A percentile compares a stretch with the other conserved stretches of the same genome.
These are phyloP conservation scores for Anableps anableps DNA, from an alignment of 2,797 vertebrate genomes.

Conservation along the genomic window DNA sequence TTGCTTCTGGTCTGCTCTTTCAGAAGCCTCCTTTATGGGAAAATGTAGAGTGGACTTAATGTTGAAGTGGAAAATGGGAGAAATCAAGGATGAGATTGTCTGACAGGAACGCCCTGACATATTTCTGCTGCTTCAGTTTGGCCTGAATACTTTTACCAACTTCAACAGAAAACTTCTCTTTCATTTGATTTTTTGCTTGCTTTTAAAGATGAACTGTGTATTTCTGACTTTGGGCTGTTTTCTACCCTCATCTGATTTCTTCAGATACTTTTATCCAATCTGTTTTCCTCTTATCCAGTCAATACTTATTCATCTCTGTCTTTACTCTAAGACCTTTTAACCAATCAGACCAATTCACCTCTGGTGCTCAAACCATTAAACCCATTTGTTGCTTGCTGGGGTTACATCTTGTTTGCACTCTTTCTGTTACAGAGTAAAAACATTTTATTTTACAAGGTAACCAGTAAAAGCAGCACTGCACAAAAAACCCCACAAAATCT, in stretches of 20 bases:
- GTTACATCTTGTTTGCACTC: background rate
- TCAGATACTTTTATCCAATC: slow-evolving; percentile 13
- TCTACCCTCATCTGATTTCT: background rate
- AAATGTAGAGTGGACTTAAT: background rate
- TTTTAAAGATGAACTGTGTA: background rate
- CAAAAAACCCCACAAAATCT: too few relatives aligned
- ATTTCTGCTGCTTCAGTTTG: background rate
- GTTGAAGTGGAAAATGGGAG: background rate
- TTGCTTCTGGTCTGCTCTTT: slow-evolving; percentile 41
- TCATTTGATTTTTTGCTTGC: background rate
- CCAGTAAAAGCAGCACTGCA: background rate
- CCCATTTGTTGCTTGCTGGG: background rate
- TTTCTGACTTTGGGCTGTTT: background rate
- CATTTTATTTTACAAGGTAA: background rate
- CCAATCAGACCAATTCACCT: background rate
- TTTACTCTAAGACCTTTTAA: slow-evolving; percentile 23
- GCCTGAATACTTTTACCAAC: background rate
- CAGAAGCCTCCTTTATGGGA: slow-evolving; percentile 9
- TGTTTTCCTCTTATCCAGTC: background rate
- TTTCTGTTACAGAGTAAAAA: background rate
- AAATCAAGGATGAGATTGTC: background rate
- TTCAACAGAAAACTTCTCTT: background rate
- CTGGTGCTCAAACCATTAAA: slow-evolving; percentile 5
- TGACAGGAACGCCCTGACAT: slow-evolving; percentile 6
- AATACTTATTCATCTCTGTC: background rate